Percentiles rank a stretch among this genome's conserved stretches.
phyloP scores from a whole-genome alignment of 2,888 invertebrate species.

The Amphipoea oculea region DNA sequence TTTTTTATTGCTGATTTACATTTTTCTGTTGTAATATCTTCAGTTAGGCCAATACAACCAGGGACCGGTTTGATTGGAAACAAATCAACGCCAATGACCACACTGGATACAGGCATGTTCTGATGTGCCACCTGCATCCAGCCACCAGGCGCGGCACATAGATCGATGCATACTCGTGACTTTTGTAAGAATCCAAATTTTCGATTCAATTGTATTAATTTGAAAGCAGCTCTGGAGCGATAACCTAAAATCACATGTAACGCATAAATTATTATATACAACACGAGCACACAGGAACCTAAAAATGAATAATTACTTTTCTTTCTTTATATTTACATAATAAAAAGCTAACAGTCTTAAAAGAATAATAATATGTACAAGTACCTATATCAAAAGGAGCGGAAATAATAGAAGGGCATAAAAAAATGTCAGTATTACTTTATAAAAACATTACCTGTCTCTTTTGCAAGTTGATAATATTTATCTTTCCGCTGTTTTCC shows the following conservation, averaged over 20 bases:
- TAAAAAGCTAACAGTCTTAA: not conserved
- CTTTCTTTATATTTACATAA: not conserved
- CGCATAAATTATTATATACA: not conserved
- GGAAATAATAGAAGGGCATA: not conserved
- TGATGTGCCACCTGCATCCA: constrained; percentile 99
- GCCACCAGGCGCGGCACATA: constrained; percentile 99
- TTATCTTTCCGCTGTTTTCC: constrained; percentile 99
- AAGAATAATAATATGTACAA: not conserved
- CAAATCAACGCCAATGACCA: constrained; percentile 98
- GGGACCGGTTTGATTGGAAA: constrained; percentile 97
- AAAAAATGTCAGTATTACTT: not conserved
- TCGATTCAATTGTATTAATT: constrained; percentile 98
- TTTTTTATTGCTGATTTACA: constrained; percentile 95
- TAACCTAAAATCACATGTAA: constrained; percentile 92
- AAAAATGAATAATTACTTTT: not conserved
- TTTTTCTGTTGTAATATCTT: constrained; percentile 99
- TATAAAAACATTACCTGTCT: constrained; percentile 94
- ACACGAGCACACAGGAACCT: constrained; percentile 13
- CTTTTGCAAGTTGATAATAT: constrained; percentile 99
- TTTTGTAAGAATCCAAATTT: constrained; percentile 99
- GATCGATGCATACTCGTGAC: constrained; percentile 98
- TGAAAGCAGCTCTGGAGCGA: constrained; percentile 99
- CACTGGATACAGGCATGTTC: constrained; percentile 98
- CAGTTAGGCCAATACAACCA: constrained; percentile 96
- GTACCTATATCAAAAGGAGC: not conserved